Base-by-base conservation (phyloP, 2,113 vertebrate species). In the Eurypyga helias region DNA sequence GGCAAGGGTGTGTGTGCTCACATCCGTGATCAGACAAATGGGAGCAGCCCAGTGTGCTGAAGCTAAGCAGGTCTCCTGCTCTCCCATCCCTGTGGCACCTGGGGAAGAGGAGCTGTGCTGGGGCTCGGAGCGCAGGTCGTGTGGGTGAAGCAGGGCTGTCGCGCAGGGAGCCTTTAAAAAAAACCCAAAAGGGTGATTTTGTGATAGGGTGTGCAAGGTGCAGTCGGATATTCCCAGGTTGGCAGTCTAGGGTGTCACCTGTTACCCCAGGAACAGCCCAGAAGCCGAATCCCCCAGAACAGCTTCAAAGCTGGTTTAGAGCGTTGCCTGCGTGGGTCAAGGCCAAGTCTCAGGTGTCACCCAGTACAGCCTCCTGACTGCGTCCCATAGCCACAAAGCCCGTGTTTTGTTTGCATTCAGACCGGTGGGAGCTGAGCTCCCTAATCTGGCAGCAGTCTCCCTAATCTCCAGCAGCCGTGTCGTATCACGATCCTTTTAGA, bases 1-100 rank as follows among this genome's bases (percentile, higher is more conserved):
- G 96, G 79, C 95, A 92, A 86, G 80, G 83, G 76, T 20, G 61
- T 54, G 73, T 48, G 54, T 83, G 58, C 90, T 92, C 92, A 91
- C 12, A 7, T 94, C 77, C 28, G 73, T 7, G 43, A 78, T 81
- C 75, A 73, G 95, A 84, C 85, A 55, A 89, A 96, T 89, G 87
- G 87, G 80, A 95, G 92, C 77, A 91, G 87, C 71, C 46, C 65
- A 4, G 33, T 1, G 65, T 64, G 85, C 49, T 69, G 85, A 76
- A 94, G 65, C 92, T 87, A 73, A 80, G 65, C 25, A 46, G 51
- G 61, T 78, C 57, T 92, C 31, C 41, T 87, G 66, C 67, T n/a
- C 11, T 87, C 45, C 46, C 17, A 10, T 87, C 73, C 46, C 49
- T 10, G n/a, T 25, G 83, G 69, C 79, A 71, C 73, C 72, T 72